Percentiles rank a stretch among this genome's conserved stretches.
These are phyloP conservation scores for Aldabrachelys gigantea DNA, from an alignment of 2,113 vertebrate genomes.

Conservation along the genomic window DNA sequence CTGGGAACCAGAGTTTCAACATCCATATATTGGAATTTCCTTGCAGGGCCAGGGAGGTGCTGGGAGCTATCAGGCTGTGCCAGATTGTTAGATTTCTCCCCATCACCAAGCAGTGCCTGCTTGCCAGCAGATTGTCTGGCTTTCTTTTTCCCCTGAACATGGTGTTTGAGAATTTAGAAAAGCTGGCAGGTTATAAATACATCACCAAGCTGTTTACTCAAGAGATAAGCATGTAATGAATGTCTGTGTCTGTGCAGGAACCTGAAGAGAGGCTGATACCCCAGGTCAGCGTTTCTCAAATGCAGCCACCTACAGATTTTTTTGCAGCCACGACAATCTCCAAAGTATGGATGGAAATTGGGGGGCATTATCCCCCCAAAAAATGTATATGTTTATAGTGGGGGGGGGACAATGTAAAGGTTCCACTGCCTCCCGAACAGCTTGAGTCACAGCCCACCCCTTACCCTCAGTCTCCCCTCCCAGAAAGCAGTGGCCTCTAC, in stretches of 20 bases:
- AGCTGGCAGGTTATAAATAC: background rate
- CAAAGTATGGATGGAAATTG: no score
- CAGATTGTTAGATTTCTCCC: background rate
- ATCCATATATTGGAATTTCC: background rate
- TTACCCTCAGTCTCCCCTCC: no score
- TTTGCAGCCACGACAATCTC: no score
- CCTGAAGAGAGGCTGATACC: background rate
- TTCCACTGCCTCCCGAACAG: no score
- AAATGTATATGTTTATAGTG: no score
- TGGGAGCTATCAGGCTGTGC: background rate
- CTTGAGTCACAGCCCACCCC: no score
- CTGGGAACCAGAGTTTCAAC: background rate
- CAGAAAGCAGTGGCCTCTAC: no score
- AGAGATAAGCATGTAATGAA: background rate
- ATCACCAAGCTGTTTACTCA: background rate
- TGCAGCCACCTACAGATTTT: no score
- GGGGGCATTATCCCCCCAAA: no score
- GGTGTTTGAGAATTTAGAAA: background rate
- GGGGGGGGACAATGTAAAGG: no score
- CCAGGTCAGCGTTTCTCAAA: background rate
- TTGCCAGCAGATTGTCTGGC: background rate
- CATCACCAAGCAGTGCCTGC: background rate
- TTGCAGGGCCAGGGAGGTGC: rapidly evolving
- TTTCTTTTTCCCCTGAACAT: background rate
- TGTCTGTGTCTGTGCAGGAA: background rate